Conservation (phyloP, 2,888 invertebrate genomes). For the Toxonevra muliebris region DNA sequence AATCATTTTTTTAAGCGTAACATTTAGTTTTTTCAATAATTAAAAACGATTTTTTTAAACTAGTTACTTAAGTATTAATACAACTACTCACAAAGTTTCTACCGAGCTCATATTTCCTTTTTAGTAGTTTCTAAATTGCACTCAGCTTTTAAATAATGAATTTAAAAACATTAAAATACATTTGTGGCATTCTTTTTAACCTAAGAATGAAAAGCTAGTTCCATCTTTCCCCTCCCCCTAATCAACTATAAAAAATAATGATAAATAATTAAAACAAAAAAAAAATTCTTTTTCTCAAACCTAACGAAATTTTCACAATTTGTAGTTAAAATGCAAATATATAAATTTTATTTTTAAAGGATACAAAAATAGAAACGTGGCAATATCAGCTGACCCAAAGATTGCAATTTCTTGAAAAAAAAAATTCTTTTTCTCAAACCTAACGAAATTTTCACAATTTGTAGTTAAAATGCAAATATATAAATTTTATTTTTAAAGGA, state of each 20-base stretch:
- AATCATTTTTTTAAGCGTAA: background rate
- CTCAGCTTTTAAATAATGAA: too few relatives aligned
- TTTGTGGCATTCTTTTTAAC: too few relatives aligned
- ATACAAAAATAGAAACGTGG: constrained; percentile 30
- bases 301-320: too few relatives aligned
- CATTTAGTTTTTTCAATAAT: background rate
- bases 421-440: background rate
- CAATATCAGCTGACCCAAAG: constrained; percentile 47
- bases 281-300: background rate
- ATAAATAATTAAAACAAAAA: background rate
- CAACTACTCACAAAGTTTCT: background rate
- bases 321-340: too few relatives aligned
- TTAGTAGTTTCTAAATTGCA: background rate
- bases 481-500: background rate
- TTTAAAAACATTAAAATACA: too few relatives aligned
- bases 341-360: background rate
- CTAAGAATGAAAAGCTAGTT: too few relatives aligned
- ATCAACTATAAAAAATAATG: too few relatives aligned
- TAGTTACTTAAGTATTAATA: constrained; percentile 2
- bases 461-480: too few relatives aligned
- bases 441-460: too few relatives aligned
- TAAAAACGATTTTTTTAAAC: background rate
- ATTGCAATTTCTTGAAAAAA: constrained; percentile 36
- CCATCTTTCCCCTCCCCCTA: too few relatives aligned
- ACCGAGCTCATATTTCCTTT: background rate